These are phyloP conservation scores for Anguilla obscura DNA, from an alignment of 2,797 vertebrate genomes.

Conservation along the genomic window DNA sequence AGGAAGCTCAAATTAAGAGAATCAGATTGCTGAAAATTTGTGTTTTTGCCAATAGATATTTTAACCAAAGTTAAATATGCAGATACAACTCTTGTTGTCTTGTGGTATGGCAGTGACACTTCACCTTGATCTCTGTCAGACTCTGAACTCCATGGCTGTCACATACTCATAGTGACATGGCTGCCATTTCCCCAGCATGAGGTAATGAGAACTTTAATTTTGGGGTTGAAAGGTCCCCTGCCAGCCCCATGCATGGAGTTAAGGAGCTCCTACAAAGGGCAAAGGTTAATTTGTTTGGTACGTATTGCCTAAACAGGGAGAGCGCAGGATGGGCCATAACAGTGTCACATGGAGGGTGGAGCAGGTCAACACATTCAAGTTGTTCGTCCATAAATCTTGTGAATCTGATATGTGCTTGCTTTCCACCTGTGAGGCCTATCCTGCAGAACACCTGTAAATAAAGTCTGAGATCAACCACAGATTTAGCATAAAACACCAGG, in stretches of 20 bases:
- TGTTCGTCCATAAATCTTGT: constrained; percentile 53
- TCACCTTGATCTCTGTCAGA: constrained; percentile 35
- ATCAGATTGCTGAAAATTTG: neutral
- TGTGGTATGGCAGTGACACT: neutral
- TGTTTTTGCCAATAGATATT: neutral
- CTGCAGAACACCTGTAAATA: constrained; percentile 43
- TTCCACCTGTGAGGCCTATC: constrained; percentile 52
- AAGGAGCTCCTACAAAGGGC: constrained; percentile 62
- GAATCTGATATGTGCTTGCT: constrained; percentile 57
- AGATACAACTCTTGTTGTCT: neutral
- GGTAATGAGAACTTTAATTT: constrained; percentile 64
- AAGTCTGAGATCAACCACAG: constrained; percentile 38
- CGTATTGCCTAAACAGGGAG: constrained; percentile 65
- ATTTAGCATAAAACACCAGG: constrained; percentile 43
- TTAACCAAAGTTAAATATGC: neutral
- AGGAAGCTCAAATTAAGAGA: neutral
- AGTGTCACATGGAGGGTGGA: constrained; percentile 51
- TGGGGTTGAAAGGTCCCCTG: constrained; percentile 49
- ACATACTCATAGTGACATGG: constrained; percentile 53
- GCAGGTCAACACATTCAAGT: constrained; percentile 54
- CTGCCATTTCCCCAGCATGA: constrained; percentile 72
- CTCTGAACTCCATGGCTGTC: constrained; percentile 47
- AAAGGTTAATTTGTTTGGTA: constrained; percentile 58
- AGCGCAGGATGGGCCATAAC: constrained; percentile 52
- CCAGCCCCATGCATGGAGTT: constrained; percentile 45